Evolutionary conservation across 2,888 invertebrate species (phyloP).

Genomic region (Tetranychus piercei): DNA sequence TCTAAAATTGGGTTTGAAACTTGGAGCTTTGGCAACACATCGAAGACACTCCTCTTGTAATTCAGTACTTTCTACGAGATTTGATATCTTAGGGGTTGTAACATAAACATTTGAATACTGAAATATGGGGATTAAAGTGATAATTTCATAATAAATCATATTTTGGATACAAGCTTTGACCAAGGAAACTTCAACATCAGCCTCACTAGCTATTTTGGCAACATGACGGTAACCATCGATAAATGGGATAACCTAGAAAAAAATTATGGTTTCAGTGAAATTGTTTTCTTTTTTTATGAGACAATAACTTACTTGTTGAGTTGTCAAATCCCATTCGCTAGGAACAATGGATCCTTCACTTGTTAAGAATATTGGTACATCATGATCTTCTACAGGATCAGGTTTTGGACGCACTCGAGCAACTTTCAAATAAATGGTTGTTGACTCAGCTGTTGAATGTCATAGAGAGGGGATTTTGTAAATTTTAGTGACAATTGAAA

Average conservation of each 20-base stretch:
- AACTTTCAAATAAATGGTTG: conserved; percentile 72
- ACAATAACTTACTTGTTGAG: conserved; percentile 51
- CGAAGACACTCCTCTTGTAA: conserved; percentile 53
- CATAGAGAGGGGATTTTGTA: not conserved
- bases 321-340: conserved; percentile 76
- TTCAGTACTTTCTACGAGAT: conserved; percentile 41
- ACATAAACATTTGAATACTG: conserved; percentile 73
- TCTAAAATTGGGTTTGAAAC: conserved; percentile 46
- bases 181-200: conserved; percentile 76
- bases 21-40: conserved; percentile 26
- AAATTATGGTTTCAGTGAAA: conserved; percentile 1
- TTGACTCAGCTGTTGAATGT: conserved; percentile 48
- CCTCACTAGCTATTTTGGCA: conserved; percentile 65
- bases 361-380: conserved; percentile 66
- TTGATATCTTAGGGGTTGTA: conserved; percentile 41
- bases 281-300: conserved; percentile 4
- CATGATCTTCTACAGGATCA: conserved; percentile 58
- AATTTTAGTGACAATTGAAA: not conserved
- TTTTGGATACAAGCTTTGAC: conserved; percentile 88
- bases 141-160: conserved; percentile 57
- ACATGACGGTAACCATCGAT: conserved; percentile 85
- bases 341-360: conserved; percentile 37
- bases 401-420: conserved; percentile 63
- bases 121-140: conserved; percentile 55
- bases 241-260: conserved; percentile 51